phyloP scores from a whole-genome alignment of 2,797 vertebrate genomes.

The Pseudomugil gertrudae region DNA sequence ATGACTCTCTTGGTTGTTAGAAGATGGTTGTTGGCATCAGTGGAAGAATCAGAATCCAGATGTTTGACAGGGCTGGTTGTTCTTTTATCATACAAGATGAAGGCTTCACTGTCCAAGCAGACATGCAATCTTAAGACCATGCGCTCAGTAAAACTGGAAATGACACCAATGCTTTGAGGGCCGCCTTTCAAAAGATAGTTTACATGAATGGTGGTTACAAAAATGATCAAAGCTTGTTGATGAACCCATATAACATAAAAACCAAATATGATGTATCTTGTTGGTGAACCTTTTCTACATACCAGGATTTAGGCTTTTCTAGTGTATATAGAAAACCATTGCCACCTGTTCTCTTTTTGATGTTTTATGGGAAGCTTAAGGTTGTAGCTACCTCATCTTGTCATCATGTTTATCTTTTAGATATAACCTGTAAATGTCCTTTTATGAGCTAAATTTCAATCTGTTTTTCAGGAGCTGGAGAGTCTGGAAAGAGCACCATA shows the following conservation, averaged over 20 bases:
- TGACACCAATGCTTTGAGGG: background rate
- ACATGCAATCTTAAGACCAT: background rate
- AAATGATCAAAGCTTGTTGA: no score
- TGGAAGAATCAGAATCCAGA: background rate
- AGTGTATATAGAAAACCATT: background rate
- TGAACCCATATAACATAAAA: background rate
- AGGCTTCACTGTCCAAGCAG: background rate
- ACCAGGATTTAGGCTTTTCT: background rate
- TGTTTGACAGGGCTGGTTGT: background rate
- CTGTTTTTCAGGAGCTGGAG: constrained; percentile 89
- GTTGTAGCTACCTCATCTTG: background rate
- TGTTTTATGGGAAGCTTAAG: background rate
- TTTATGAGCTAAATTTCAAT: constrained; percentile 6
- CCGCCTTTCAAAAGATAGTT: background rate
- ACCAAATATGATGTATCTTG: background rate
- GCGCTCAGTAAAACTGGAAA: background rate
- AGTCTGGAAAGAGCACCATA: constrained; percentile 99
- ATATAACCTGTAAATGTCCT: constrained; percentile 25
- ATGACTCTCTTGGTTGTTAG: background rate
- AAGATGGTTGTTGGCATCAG: background rate
- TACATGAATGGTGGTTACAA: no score
- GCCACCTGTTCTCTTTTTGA: background rate
- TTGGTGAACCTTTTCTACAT: background rate
- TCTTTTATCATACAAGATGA: background rate
- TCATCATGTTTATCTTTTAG: constrained; percentile 39